Percentiles rank a stretch among this genome's conserved stretches.
Evolutionary conservation across 64 coral and sea anemone species (phyloP).

Genomic region (Catalaphyllia jardinei): DNA sequence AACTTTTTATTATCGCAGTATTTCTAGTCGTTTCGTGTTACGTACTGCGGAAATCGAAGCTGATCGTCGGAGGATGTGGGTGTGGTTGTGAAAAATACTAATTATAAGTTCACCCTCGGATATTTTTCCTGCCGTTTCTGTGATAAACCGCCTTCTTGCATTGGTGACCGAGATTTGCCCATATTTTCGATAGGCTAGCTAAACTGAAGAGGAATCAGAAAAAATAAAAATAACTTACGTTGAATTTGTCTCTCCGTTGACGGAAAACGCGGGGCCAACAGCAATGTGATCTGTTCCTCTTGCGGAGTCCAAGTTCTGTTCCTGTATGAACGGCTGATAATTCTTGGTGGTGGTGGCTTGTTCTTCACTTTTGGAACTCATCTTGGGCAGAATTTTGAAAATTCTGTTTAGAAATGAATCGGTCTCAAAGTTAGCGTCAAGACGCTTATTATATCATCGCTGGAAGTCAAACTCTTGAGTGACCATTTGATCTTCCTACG

Average conservation of each 20-base stretch:
- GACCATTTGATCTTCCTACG: neutral
- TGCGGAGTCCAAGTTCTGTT: neutral
- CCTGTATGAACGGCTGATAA: neutral
- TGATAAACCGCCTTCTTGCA: too few relatives aligned
- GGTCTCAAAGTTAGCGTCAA: neutral
- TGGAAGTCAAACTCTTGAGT: neutral
- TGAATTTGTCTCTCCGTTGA: neutral
- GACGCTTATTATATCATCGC: neutral
- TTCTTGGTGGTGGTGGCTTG: neutral
- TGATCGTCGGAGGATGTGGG: too few relatives aligned
- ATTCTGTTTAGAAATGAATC: neutral
- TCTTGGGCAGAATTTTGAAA: neutral
- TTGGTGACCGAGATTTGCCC: neutral
- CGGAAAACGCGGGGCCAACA: neutral
- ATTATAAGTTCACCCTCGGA: too few relatives aligned
- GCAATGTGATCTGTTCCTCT: neutral
- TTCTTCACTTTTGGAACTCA: neutral
- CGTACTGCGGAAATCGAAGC: too few relatives aligned
- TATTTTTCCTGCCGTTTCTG: too few relatives aligned
- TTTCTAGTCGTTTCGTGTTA: too few relatives aligned
- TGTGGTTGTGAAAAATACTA: too few relatives aligned
- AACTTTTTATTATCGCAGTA: too few relatives aligned
- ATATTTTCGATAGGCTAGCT: neutral
- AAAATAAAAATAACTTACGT: neutral
- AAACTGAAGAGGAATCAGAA: neutral